Base-by-base conservation (phyloP, 2,797 vertebrate genomes). In the Sebastes cheni region DNA sequence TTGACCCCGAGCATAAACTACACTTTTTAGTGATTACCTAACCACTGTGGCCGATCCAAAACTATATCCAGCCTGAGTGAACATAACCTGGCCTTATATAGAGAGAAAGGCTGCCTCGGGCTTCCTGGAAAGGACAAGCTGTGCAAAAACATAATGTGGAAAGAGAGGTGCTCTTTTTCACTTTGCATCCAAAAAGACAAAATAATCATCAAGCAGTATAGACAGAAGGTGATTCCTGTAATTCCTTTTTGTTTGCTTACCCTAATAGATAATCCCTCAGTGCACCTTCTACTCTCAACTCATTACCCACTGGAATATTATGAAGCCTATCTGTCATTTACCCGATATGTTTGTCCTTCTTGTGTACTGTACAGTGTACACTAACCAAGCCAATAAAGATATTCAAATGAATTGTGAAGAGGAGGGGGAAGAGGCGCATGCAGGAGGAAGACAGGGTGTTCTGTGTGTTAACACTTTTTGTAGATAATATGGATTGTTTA, bases 51-150 rank as follows among this genome's bases (percentile, higher is more conserved):
- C 67, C 29, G 62, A 77, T 90, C 89, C 91, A 93, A 87, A 88
- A 81, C 75, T 69, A 73, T 73, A 65, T 89, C 66, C 86, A 82
- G 82, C 71, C 59, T 32, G 78, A 81, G 84, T 46, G 86, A 89
- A 82, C 87, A 88, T 58, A 90, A 71, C 76, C 78, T n/a, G 50
- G 67, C 91, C 94, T 88, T 93, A 89, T 91, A 92, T 90, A 93
- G 92, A 93, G 80, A 90, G 34, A 54, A 50, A 82, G 62, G 58
- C 67, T 13, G 72, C 67, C 75, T 76, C 76, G 25, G 72, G 66
- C 82, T 75, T 77, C 34, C 16, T 27, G 54, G 54, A 69, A 81
- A 77, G 13, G 46, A 87, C 29, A 62, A 9, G 55, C 81, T 66
- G 71, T 4, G 50, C 39, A 77, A 81, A 66, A 79, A 42, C 34